Evolutionary conservation across 2,888 invertebrate genomes (phyloP), one percentile per base, ranked within the genome.

Genomic region (Cephus pulcher): DNA sequence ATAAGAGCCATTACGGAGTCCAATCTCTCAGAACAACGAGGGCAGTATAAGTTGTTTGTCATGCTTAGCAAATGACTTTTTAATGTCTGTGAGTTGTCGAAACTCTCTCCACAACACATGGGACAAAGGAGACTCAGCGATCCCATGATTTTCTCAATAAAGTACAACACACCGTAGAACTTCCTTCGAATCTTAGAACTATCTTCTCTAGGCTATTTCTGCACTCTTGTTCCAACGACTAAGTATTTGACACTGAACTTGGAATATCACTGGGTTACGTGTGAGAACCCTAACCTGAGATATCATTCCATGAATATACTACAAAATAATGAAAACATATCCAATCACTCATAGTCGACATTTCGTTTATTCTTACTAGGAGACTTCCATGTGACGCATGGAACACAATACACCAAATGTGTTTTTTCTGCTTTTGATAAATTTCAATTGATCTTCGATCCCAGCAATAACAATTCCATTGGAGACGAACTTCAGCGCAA

Each of bases 41-140:
- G 94, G 86, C 95, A 95, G 84, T 91, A 91, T 79, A 95, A 88
- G 90, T 94, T 94, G 88, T 93, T 93, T 35, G 93, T 91, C 86
- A 95, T 92, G 87, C 90, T 93, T 86, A 92, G 91, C 83, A 92
- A 93, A 91, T 92, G 94, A 86, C 92, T 91, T 88, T 93, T 93
- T 73, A 94, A 88, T 30, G 92, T 90, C 81, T 93, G 91, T 81
- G 93, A 93, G 79, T 93, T 93, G 80, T 91, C 89, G 92, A 95
- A 95, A 78, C 92, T 93, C 88, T 94, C 93, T 80, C 93, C 93
- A 86, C 95, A 95, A 89, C 95, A 95, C 88, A 95, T 92, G 69
- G 95, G 95, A 84, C 95, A 95, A 82, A 92, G 88, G 87, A 93
- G 87, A 84, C 88, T 89, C 88, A 92, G 85, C 78, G 93, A 92